Percentiles rank a stretch among this genome's conserved stretches.
Evolutionary conservation across 2,888 invertebrate genomes (phyloP).

Genomic region (Punctoribates punctum): DNA sequence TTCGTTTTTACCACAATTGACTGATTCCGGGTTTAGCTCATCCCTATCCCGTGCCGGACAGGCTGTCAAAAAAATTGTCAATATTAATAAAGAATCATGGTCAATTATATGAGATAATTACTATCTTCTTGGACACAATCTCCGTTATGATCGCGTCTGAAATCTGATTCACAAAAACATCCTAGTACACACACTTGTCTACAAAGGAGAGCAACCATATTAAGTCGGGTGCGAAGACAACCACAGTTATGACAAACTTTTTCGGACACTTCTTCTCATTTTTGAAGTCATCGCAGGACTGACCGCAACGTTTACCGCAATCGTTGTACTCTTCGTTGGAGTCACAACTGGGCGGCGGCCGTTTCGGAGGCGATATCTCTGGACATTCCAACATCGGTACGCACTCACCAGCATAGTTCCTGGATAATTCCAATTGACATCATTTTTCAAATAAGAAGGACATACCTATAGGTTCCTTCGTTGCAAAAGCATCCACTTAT

Average conservation of each 20-base stretch:
- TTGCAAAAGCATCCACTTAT: slow-evolving; percentile 1
- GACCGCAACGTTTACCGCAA: slow-evolving; percentile 2
- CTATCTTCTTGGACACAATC: not conserved
- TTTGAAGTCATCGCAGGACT: slow-evolving; percentile 7
- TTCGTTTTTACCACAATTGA: slow-evolving; percentile 23
- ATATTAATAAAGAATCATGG: not conserved
- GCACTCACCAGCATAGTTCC: not conserved
- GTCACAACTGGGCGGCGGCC: not conserved
- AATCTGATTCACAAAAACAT: not conserved
- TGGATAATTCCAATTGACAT: not conserved
- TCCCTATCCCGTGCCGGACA: not conserved
- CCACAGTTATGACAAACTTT: not conserved
- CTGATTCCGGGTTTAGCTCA: not conserved
- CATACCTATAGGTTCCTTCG: not conserved
- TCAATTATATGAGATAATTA: not conserved
- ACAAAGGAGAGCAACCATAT: not conserved
- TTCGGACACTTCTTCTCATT: not conserved
- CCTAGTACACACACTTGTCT: slow-evolving; percentile 7
- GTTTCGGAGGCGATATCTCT: not conserved
- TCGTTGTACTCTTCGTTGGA: not conserved
- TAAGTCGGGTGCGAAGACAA: not conserved
- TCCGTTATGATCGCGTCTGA: not conserved
- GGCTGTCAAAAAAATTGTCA: not conserved
- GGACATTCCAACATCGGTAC: not conserved
- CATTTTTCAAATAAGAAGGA: not conserved